Percentiles rank a stretch among this genome's conserved stretches.
Evolutionary conservation across 1,140 invertebrate species (phyloP).

Genomic region (Drosophila ficusphila): DNA sequence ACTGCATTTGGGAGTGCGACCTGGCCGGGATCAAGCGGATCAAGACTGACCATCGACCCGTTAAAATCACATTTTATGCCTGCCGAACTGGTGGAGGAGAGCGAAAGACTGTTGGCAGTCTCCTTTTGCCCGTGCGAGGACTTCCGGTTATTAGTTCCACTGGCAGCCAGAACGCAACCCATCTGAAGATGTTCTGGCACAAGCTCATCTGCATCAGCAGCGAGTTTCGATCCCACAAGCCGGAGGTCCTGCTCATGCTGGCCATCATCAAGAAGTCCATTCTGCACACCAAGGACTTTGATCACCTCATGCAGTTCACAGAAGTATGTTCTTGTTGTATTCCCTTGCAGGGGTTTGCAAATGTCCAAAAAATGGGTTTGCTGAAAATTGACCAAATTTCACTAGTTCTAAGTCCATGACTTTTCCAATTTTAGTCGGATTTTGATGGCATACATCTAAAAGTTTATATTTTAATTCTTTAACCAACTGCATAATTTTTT

Average conservation of each 20-base stretch:
- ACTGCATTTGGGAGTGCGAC: slow-evolving; percentile 78
- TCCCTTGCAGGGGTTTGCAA: too few relatives aligned
- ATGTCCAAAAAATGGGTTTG: too few relatives aligned
- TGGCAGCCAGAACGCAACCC: slow-evolving; percentile 25
- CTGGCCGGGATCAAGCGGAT: slow-evolving; percentile 71
- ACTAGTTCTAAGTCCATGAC: too few relatives aligned
- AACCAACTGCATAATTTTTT: too few relatives aligned
- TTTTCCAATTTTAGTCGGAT: too few relatives aligned
- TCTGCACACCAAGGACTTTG: slow-evolving; percentile 60
- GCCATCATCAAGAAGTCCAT: slow-evolving; percentile 71
- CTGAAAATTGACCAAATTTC: too few relatives aligned
- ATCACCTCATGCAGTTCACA: slow-evolving; percentile 54
- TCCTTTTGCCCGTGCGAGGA: slow-evolving; percentile 67
- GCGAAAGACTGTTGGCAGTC: slow-evolving; percentile 53
- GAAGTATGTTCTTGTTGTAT: slow-evolving; percentile 22
- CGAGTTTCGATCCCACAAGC: slow-evolving; percentile 64
- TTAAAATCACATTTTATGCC: slow-evolving; percentile 62
- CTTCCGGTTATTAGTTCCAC: slow-evolving; percentile 50
- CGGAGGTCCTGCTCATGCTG: slow-evolving; percentile 68
- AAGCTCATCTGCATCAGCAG: slow-evolving; percentile 63
- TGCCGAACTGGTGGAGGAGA: slow-evolving; percentile 1
- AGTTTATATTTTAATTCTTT: too few relatives aligned
- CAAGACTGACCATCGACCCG: slow-evolving; percentile 74
- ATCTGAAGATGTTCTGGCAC: slow-evolving; percentile 73
- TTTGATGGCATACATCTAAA: too few relatives aligned